Base-by-base conservation (phyloP, 1,140 invertebrate genomes). In the Lepidotrigona ventralis region DNA sequence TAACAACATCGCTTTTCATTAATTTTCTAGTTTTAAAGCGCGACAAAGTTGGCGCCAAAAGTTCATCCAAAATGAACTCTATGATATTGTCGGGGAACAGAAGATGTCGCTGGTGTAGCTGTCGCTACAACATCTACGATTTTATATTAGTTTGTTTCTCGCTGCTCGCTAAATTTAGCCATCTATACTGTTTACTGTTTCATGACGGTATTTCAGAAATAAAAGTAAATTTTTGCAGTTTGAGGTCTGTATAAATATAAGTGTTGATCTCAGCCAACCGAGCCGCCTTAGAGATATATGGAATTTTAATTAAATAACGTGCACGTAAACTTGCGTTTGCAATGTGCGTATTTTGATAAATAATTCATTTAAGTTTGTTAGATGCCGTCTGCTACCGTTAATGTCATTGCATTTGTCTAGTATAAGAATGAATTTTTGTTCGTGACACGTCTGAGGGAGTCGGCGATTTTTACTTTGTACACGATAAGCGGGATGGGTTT, bases 401-500 rank as follows among this genome's bases (percentile, higher is more conserved):
- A 75, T 81, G 73, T 76, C 72, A 73, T 63, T 33, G 17, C 26
- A 75, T n/a, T 46, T 17, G 46, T 78, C 21, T 33, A 60, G n/a
- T 29, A 51, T 70, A 83, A 79, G 83, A 73, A 86, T 86, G 82
- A 86, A 71, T 84, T 17, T 54, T 53, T 54, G 21, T 76, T 84
- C 70, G 54, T 82, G 66, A 85, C 77, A 82, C 74, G 66, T 58
- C 56, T 17, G 17, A 79, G 39, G 29, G 56, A 79, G 53, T 79
- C 60, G 33, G 63, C 64, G 33, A 66, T 76, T 73, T 76, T 68
- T 74, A 58, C 78, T 58, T 75, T 51, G 15, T 21, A 21, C 1
- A 78, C 29, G 29, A 39, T 54, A 74, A 60, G 53, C 69, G 70
- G 76, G 84, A 98, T 99, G 98, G 97, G 97, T 82, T 98, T 98